Percentiles rank a stretch among this genome's conserved stretches.
These are phyloP conservation scores for Pseudoips prasinana DNA, from an alignment of 2,888 invertebrate species.

Conservation along the genomic window DNA sequence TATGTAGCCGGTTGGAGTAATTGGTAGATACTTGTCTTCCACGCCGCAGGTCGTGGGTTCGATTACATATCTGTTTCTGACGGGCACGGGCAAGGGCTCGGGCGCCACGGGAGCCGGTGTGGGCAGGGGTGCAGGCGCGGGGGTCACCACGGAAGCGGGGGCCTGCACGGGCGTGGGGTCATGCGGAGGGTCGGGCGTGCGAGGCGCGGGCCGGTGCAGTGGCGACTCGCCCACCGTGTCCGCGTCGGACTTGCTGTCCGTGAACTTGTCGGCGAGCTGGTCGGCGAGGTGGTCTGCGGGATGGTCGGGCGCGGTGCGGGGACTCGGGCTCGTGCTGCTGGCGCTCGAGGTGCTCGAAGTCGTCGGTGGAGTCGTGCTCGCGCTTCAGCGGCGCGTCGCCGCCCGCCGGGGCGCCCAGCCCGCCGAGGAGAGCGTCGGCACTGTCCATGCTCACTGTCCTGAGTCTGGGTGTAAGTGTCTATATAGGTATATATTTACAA, in stretches of 20 bases:
- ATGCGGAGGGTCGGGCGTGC: conserved; percentile 46
- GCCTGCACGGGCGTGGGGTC: conserved; percentile 27
- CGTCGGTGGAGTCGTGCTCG: conserved; percentile 87
- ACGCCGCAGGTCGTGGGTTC: too few relatives aligned
- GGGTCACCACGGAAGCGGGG: conserved; percentile 21
- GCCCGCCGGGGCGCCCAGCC: conserved; percentile 48
- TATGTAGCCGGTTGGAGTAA: too few relatives aligned
- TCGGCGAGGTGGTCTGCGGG: conserved; percentile 53
- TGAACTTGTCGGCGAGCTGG: conserved; percentile 79
- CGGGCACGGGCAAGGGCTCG: conserved; percentile 64
- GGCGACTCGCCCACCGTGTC: conserved; percentile 74
- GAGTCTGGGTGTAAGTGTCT: too few relatives aligned
- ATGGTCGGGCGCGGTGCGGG: conserved; percentile 56
- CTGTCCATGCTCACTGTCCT: too few relatives aligned
- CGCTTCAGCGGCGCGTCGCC: conserved; percentile 64
- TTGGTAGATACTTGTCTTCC: too few relatives aligned
- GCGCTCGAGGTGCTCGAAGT: conserved; percentile 88
- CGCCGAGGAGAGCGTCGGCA: conserved; percentile 60
- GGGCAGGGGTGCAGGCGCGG: conserved; percentile 28
- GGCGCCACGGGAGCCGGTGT: conserved; percentile 30
- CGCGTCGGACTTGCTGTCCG: conserved; percentile 81
- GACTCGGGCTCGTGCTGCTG: conserved; percentile 70
- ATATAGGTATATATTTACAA: too few relatives aligned
- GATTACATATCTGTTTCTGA: too few relatives aligned
- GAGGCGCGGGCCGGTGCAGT: conserved; percentile 58